Evolutionary conservation across 1,140 invertebrate genomes (phyloP).

Genomic region (Temnothorax longispinosus): DNA sequence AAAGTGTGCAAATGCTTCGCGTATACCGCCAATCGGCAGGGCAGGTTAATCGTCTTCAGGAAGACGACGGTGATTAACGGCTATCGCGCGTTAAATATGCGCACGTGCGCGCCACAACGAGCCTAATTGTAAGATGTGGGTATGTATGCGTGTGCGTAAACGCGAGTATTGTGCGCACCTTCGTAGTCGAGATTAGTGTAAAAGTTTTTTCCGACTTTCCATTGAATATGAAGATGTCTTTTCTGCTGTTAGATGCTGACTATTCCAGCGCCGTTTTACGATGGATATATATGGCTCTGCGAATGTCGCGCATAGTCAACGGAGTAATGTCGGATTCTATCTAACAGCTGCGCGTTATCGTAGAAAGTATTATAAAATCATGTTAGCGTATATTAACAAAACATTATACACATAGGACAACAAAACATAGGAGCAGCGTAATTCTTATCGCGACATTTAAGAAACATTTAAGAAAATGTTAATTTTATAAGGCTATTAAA

Average conservation of each 20-base stretch:
- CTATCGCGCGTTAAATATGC: conserved; percentile 58
- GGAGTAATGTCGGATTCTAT: not conserved
- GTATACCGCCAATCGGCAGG: not conserved
- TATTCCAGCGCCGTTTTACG: not conserved
- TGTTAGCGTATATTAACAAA: not conserved
- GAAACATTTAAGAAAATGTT: not conserved
- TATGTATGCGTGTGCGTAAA: not conserved
- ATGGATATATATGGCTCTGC: not conserved
- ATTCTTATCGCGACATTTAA: not conserved
- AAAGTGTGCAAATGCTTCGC: not conserved
- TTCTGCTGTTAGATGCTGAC: not conserved
- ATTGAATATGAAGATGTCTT: conserved; percentile 27
- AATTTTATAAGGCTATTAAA: not conserved
- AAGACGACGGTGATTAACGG: not conserved
- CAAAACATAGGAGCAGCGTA: not conserved
- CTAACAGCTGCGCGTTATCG: not conserved
- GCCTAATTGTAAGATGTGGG: conserved; percentile 8
- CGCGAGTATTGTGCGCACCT: not conserved
- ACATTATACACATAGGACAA: not conserved
- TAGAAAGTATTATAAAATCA: not conserved
- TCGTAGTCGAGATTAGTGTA: not conserved
- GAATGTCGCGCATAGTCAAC: not conserved
- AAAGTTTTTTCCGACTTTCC: conserved; percentile 12
- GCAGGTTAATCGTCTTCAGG: conserved; percentile 39
- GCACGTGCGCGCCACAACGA: conserved; percentile 64